A percentile compares a stretch with the other conserved stretches of the same genome.
phyloP scores from a whole-genome alignment of 2,888 invertebrate species.

The Troglohyphantes excavatus region DNA sequence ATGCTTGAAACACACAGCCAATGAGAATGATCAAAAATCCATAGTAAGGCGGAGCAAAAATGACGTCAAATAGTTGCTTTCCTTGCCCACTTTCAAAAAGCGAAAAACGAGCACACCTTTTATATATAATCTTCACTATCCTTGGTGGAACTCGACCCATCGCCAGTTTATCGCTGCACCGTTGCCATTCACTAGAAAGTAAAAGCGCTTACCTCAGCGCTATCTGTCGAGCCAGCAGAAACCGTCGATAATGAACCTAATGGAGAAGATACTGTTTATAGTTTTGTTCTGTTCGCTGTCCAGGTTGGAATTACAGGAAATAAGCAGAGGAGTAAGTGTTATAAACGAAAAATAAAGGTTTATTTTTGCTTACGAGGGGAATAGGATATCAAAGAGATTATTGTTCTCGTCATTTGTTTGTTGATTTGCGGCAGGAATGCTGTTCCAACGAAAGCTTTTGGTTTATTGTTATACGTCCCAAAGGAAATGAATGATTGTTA shows the following conservation, averaged over 20 bases:
- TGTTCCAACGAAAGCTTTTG: not conserved
- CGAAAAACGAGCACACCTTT: too few species aligned
- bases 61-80: too few species aligned
- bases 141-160: too few species aligned
- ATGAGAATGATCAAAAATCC: too few species aligned
- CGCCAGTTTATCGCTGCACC: not conserved
- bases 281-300: too few species aligned
- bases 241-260: constrained; percentile 8
- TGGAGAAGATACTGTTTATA: constrained; percentile 17
- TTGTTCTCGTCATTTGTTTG: not conserved
- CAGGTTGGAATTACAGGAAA: constrained; percentile 17
- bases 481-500: not conserved
- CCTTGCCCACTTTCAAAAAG: too few species aligned
- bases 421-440: not conserved
- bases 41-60: too few species aligned
- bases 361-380: not conserved
- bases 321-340: not conserved
- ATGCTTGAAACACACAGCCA: too few species aligned
- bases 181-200: not conserved
- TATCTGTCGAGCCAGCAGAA: not conserved
- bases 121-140: too few species aligned
- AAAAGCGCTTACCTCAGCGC: not conserved
- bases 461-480: not conserved
- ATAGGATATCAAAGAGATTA: not conserved
- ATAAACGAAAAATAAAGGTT: not conserved